Conservation (phyloP, 2,888 invertebrate species). For the Lottia scabra region DNA sequence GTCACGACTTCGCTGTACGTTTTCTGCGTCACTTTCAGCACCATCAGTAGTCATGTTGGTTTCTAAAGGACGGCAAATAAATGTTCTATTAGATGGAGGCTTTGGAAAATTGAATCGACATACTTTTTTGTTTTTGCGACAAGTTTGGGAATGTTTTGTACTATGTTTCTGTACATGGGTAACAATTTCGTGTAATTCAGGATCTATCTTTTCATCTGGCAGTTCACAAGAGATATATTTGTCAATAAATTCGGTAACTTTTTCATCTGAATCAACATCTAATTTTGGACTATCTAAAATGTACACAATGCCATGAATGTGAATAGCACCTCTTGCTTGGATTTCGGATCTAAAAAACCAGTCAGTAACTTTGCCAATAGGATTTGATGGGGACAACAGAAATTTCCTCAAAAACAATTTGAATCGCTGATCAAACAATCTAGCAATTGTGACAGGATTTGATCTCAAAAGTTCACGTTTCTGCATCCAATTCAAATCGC, state of each 20-base stretch:
- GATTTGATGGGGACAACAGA: slow-evolving; percentile 12
- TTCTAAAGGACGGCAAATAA: no score
- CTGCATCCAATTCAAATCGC: slow-evolving; percentile 18
- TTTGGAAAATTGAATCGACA: no score
- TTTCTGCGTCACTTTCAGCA: no score
- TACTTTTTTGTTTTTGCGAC: no score
- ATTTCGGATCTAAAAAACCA: slow-evolving; percentile 38
- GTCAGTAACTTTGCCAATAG: slow-evolving; percentile 35
- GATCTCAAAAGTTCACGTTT: slow-evolving; percentile 15
- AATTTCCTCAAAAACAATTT: slow-evolving; percentile 16
- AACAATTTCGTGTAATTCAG: slow-evolving; percentile 34
- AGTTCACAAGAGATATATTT: slow-evolving; percentile 31
- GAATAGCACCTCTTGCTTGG: slow-evolving; percentile 36
- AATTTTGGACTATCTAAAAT: no score
- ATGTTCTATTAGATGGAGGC: no score
- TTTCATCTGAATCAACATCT: no score
- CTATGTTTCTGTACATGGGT: no score
- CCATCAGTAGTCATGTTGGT: no score
- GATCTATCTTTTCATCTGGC: slow-evolving; percentile 25
- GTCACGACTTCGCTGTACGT: no score
- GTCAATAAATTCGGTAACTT: no score
- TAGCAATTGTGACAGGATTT: slow-evolving; percentile 20
- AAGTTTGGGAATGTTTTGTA: no score
- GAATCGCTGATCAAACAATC: slow-evolving; percentile 22
- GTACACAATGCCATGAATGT: slow-evolving; percentile 33